Percentiles rank a stretch among this genome's conserved stretches.
phyloP scores from a whole-genome alignment of 2,888 invertebrate species.

The Rapana venosa region DNA sequence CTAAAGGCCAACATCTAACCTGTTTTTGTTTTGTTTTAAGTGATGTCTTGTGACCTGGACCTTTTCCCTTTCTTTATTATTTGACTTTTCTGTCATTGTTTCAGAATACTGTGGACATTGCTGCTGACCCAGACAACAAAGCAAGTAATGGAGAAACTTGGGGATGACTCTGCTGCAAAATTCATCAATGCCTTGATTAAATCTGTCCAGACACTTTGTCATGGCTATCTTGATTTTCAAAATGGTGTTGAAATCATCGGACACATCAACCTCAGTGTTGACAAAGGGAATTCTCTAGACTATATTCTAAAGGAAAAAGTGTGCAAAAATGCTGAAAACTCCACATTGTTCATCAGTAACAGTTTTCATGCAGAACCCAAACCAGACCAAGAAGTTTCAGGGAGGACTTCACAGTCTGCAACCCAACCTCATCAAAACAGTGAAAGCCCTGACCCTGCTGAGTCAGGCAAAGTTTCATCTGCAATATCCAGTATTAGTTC shows the following conservation, averaged over 20 bases:
- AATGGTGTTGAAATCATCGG: slow-evolving; percentile 53
- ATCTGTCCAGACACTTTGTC: slow-evolving; percentile 52
- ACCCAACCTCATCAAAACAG: slow-evolving; percentile 40
- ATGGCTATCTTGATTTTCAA: slow-evolving; percentile 53
- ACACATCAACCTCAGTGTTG: slow-evolving; percentile 51
- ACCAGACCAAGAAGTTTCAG: slow-evolving; percentile 41
- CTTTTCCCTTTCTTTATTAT: neutral
- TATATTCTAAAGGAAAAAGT: slow-evolving; percentile 53
- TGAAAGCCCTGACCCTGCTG: slow-evolving; percentile 40
- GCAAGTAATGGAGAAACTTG: slow-evolving; percentile 39
- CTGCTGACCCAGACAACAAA: neutral
- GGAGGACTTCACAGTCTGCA: slow-evolving; percentile 39
- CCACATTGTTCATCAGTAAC: slow-evolving; percentile 53
- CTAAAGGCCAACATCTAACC: too few species aligned
- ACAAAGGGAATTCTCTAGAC: slow-evolving; percentile 49
- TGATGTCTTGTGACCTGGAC: neutral
- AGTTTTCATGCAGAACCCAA: slow-evolving; percentile 52
- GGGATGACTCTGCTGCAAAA: slow-evolving; percentile 49
- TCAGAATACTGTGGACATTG: neutral
- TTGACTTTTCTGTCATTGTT: neutral
- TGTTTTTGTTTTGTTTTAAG: too few species aligned
- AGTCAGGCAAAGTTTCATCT: slow-evolving; percentile 46
- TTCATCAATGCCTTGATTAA: slow-evolving; percentile 53
- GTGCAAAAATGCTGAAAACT: slow-evolving; percentile 51
- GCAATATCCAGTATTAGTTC: slow-evolving; percentile 52